phyloP scores from a whole-genome alignment of 2,888 invertebrate genomes.

The Meandrusa payeni region DNA sequence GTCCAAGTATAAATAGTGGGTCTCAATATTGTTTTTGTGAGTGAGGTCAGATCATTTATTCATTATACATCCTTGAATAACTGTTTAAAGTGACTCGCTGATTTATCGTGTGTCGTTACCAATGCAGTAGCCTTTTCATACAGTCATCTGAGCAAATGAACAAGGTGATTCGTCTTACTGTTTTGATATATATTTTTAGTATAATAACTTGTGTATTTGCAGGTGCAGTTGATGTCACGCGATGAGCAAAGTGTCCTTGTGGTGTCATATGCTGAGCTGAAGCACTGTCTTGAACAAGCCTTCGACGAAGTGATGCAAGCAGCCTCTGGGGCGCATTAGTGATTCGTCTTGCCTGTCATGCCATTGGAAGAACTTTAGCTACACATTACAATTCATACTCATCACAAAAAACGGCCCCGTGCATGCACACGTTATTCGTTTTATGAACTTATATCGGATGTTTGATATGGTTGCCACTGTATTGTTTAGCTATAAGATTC shows the following conservation, averaged over 20 bases:
- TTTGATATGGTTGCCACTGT: constrained; percentile 8
- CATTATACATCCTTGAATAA: too few relatives aligned
- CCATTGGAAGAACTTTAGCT: background rate
- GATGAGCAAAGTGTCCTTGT: constrained; percentile 98
- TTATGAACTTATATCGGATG: constrained; percentile 15
- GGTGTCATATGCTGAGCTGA: constrained; percentile 96
- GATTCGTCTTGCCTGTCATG: background rate
- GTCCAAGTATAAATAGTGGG: too few relatives aligned
- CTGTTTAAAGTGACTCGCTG: too few relatives aligned
- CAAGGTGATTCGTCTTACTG: too few relatives aligned
- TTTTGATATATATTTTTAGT: too few relatives aligned
- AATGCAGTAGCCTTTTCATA: too few relatives aligned
- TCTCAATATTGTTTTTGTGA: too few relatives aligned
- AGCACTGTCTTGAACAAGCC: constrained; percentile 95
- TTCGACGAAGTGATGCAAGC: constrained; percentile 89
- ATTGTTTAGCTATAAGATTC: constrained; percentile 4
- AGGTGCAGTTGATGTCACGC: constrained; percentile 97
- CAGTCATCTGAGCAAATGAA: too few relatives aligned
- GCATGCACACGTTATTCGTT: constrained; percentile 2
- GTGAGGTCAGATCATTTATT: too few relatives aligned
- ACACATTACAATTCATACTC: background rate
- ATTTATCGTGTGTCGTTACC: too few relatives aligned
- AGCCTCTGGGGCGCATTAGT: constrained; percentile 28
- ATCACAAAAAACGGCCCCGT: constrained; percentile 16
- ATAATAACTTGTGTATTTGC: too few relatives aligned